These are phyloP conservation scores for Plectropomus leopardus DNA, from an alignment of 2,113 vertebrate species.

Conservation along the genomic window DNA sequence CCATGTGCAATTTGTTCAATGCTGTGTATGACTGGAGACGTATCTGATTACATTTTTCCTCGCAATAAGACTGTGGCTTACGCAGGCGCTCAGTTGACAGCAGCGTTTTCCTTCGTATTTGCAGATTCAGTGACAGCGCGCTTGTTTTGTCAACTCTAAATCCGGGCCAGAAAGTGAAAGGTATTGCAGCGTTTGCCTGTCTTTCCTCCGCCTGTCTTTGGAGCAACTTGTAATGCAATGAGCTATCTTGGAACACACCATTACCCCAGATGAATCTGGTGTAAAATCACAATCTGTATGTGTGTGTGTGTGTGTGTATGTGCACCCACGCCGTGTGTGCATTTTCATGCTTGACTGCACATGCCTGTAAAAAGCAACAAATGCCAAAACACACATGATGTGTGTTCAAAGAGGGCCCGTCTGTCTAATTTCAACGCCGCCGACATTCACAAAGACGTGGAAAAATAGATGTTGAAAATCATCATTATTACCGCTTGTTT, in stretches of 20 bases:
- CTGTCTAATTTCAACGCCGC: conserved; percentile 64
- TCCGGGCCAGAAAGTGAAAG: conserved; percentile 25
- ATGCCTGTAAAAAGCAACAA: conserved; percentile 63
- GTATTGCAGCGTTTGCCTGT: background rate
- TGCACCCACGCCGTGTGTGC: conserved; percentile 1
- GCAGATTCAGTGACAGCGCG: conserved; percentile 40
- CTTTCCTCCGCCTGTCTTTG: conserved; percentile 4
- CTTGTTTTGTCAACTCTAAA: conserved; percentile 53
- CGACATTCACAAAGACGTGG: conserved; percentile 65
- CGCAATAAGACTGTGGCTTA: conserved; percentile 29
- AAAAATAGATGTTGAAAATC: conserved; percentile 76
- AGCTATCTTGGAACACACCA: conserved; percentile 1
- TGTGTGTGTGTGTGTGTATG: conserved; percentile 39
- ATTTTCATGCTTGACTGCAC: conserved; percentile 15
- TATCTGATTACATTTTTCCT: conserved; percentile 65
- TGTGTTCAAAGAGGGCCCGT: conserved; percentile 53
- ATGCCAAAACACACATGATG: conserved; percentile 79
- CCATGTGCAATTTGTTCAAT: conserved; percentile 61
- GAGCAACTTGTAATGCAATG: conserved; percentile 22
- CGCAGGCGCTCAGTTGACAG: conserved; percentile 52
- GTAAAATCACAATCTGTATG: conserved; percentile 28
- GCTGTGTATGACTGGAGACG: conserved; percentile 41
- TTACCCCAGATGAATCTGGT: background rate
- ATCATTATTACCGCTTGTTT: conserved; percentile 70
- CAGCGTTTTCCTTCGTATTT: conserved; percentile 41